Evolutionary conservation across 2,113 vertebrate genomes (phyloP), one percentile per base, ranked within the genome.

Genomic region (Equus przewalskii): DNA sequence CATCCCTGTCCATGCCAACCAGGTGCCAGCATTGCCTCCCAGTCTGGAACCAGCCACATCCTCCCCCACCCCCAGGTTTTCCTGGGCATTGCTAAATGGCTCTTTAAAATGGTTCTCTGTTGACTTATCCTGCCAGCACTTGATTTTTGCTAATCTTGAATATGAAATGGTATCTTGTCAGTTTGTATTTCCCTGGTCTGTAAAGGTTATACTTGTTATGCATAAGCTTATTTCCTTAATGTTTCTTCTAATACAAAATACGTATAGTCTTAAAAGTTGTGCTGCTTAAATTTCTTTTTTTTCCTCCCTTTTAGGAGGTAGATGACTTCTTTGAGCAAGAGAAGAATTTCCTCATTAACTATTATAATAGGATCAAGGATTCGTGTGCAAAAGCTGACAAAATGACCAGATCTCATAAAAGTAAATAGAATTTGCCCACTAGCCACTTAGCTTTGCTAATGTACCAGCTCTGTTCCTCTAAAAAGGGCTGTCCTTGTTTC

Each of bases 251-350:
- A 54, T 64, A 54, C 0, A 91, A 60, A 92, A 56, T 82, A 26
- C 1, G 36, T 44, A 36, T 56, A 36, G 56, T 79, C 28, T 75
- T 94, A 46, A 21, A 70, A 58, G 26, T 83, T 97, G 60, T 79
- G 21, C 76, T 58, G 69, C 41, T 90, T 87, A 64, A 73, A 16
- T 67, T 76, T 70, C 6, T 46, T 96, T 88, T 81, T 90, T 26
- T 19, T 58, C 67, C 67, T 94, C 56, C 9, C 95, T 76, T 98
- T 89, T 98, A 99, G 99, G 99, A 99, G 97, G 99, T 99, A 4
- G 99, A 99, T 99, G 99, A 99, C 67, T 99, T 99, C 98, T 99
- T 99, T 98, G 99, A 99, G 96, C 99, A 99, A 98, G 99, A 99
- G 98, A 99, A 99, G 98, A 99, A 98, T 51, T 99, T 99, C 97